Evolutionary conservation across 2,888 invertebrate genomes (phyloP), one percentile per base, ranked within the genome.

Genomic region (Horisme vitalbata): DNA sequence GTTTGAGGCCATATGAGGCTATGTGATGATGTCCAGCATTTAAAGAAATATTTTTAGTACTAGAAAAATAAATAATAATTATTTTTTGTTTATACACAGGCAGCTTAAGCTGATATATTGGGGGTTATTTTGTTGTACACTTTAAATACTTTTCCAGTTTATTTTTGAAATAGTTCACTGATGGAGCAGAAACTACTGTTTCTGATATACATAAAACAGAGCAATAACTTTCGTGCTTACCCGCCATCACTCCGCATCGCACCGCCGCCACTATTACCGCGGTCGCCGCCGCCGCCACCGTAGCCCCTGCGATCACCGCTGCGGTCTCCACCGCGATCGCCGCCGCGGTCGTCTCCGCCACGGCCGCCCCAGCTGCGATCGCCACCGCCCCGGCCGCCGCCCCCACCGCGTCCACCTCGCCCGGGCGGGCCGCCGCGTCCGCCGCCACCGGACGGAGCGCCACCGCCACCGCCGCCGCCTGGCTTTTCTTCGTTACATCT

Each of bases 401-500:
- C 67, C n/a, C 73, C 63, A 2, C 66, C 65, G 0, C 70, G 84
- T 38, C 72, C 78, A 41, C 68, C 76, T 55, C 76, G 73, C 32
- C 83, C 77, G 28, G 81, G 86, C 70, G 58, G 79, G 14, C 71
- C 70, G 23, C 70, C 69, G 27, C 71, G 65, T 2, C 71, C 61
- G 18, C 68, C 64, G 31, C 77, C n/a, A 77, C 75, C 28, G 77
- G 70, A 4, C 74, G 75, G 1, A 81, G 83, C 79, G n/a, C 78
- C 80, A 30, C 71, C 78, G 15, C 83, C 85, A n/a, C n/a, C n/a
- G 0, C 83, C 83, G 30, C 89, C 87, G 27, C 91, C 90, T 1
- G 90, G 88, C 52, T 89, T 87, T 35, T 90, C 89, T 57, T 87
- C 89, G 33, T 91, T 90, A 55, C 91, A 85, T 76, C 97, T 91